Percentiles rank a stretch among this genome's conserved stretches.
Conservation (phyloP, 2,797 vertebrate species). For the Spinibarbus caldwelli region DNA sequence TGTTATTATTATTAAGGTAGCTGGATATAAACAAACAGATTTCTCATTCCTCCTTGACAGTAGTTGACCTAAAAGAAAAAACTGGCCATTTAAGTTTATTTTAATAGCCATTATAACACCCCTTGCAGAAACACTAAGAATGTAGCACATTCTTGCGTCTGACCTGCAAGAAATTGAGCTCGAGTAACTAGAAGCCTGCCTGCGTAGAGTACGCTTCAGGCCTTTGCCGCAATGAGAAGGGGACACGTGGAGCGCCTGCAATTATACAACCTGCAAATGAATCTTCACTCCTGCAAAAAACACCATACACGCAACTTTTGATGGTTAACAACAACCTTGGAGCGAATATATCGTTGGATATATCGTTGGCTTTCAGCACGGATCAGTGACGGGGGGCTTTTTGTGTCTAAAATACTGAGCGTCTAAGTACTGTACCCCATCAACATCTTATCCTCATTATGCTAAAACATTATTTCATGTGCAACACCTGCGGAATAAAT, state of each 20-base stretch:
- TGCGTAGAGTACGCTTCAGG: background rate
- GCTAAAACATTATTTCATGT: slow-evolving; percentile 82
- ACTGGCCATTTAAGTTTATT: background rate
- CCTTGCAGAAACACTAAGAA: background rate
- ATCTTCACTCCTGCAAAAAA: slow-evolving; percentile 36
- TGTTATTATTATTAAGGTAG: background rate
- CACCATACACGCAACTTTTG: background rate
- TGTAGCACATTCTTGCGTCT: background rate
- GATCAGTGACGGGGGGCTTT: slow-evolving; percentile 39
- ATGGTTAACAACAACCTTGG: slow-evolving; percentile 34
- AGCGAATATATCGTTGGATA: slow-evolving; percentile 1
- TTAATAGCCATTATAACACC: background rate
- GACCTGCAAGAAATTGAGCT: background rate
- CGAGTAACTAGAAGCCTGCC: background rate
- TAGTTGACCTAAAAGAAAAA: background rate
- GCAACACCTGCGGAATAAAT: slow-evolving; percentile 88
- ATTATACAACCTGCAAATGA: slow-evolving; percentile 35
- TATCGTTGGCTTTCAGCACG: slow-evolving; percentile 6
- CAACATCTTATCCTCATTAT: slow-evolving; percentile 84
- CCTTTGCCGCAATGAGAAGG: slow-evolving; percentile 20
- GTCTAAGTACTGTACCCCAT: slow-evolving; percentile 79
- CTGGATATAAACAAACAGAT: background rate
- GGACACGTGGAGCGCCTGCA: background rate
- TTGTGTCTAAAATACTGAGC: slow-evolving; percentile 74
- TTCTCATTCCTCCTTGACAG: background rate